A percentile compares a stretch with the other conserved stretches of the same genome.
These are phyloP conservation scores for Gila orcuttii DNA, from an alignment of 2,113 vertebrate species.

Conservation along the genomic window DNA sequence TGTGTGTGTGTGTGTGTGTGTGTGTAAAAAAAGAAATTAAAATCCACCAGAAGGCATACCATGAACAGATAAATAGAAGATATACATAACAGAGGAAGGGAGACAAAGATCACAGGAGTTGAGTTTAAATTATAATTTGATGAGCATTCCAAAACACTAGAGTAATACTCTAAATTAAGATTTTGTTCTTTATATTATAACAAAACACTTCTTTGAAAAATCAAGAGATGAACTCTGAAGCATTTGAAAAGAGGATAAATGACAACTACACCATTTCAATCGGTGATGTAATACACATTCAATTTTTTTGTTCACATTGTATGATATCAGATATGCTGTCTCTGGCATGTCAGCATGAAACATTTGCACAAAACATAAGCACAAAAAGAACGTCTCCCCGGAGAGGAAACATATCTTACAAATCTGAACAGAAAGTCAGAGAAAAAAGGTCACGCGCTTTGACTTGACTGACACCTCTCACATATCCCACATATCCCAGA, in stretches of 20 bases:
- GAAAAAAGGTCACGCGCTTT: slow-evolving; percentile 21
- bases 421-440: slow-evolving; percentile 31
- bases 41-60: background rate
- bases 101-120: background rate
- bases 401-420: slow-evolving; percentile 2
- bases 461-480: slow-evolving; percentile 38
- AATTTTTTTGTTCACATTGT: background rate
- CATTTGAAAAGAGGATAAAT: background rate
- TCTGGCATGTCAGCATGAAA: background rate
- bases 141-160: background rate
- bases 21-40: background rate
- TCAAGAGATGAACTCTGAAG: background rate
- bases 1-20: too few relatives aligned
- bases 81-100: background rate
- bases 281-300: background rate
- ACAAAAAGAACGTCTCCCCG: background rate
- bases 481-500: slow-evolving; percentile 28
- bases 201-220: background rate
- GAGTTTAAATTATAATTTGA: background rate
- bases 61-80: background rate
- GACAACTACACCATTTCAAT: background rate
- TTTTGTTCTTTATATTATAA: background rate
- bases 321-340: background rate
- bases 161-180: background rate
- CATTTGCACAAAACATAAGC: too few relatives aligned